A percentile compares a stretch with the other conserved stretches of the same genome.
Conservation (phyloP, 2,797 vertebrate species). For the Acomys russatus region DNA sequence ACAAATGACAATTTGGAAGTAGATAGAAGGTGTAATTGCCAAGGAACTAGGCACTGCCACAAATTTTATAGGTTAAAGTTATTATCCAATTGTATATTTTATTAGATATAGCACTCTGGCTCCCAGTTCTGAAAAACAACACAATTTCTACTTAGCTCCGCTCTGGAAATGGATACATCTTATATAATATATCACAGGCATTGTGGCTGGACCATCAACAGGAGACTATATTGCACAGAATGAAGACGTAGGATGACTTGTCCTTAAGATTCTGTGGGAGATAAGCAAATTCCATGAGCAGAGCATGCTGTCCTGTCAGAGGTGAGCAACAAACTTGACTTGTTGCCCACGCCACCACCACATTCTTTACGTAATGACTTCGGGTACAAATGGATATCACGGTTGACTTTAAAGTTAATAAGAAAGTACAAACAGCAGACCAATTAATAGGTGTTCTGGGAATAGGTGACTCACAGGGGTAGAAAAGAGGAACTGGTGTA, state of each 20-base stretch:
- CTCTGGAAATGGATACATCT: conserved; percentile 8
- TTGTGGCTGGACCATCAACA: background rate
- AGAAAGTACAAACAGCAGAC: background rate
- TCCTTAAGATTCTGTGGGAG: background rate
- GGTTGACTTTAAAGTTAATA: background rate
- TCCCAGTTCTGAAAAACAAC: background rate
- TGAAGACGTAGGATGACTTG: background rate
- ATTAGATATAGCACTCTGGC: background rate
- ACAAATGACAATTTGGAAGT: background rate
- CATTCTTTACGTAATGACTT: background rate
- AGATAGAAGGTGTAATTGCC: background rate
- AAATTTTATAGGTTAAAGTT: background rate
- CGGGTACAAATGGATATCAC: background rate
- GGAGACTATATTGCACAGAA: background rate
- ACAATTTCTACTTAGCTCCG: background rate
- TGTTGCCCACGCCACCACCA: background rate
- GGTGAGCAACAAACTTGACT: background rate
- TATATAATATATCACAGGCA: background rate
- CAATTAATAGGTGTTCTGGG: background rate
- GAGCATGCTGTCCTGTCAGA: background rate
- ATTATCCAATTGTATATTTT: background rate
- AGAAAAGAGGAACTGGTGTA: background rate
- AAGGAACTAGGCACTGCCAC: background rate
- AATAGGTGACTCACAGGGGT: background rate
- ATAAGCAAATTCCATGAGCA: background rate